phyloP scores from a whole-genome alignment of 1,140 invertebrate genomes.

The Diorhabda elongata region DNA sequence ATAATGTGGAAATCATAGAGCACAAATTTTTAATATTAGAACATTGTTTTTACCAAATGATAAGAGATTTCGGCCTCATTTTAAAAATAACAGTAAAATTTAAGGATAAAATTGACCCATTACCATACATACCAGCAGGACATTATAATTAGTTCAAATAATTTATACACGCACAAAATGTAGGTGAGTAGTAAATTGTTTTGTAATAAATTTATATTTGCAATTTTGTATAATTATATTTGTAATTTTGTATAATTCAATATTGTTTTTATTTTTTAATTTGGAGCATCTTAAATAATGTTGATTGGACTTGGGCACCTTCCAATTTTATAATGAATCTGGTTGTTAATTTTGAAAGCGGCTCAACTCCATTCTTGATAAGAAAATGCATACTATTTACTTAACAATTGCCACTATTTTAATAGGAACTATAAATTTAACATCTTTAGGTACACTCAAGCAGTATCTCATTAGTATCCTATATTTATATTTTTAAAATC shows the following conservation, averaged over 20 bases:
- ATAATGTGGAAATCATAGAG: too few relatives aligned
- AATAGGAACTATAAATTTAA: constrained; percentile 22
- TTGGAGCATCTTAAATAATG: constrained; percentile 24
- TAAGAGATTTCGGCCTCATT: too few relatives aligned
- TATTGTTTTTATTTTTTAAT: constrained; percentile 15
- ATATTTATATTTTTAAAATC: not conserved
- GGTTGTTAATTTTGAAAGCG: constrained; percentile 24
- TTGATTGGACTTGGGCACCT: constrained; percentile 22
- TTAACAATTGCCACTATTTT: constrained; percentile 24
- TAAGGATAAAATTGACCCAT: not conserved
- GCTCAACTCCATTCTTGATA: constrained; percentile 20
- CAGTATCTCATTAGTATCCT: not conserved
- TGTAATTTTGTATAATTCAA: too few relatives aligned
- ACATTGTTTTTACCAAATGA: too few relatives aligned
- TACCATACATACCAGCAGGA: not conserved
- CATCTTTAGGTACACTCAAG: not conserved
- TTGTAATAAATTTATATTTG: not conserved
- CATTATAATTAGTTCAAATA: not conserved
- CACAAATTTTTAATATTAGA: too few relatives aligned
- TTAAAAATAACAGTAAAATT: not conserved
- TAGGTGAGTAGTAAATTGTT: not conserved
- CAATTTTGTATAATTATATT: too few relatives aligned
- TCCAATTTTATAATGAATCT: constrained; percentile 6
- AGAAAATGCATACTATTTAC: constrained; percentile 24
- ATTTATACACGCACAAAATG: not conserved